Percentiles rank a stretch among this genome's conserved stretches.
phyloP scores from a whole-genome alignment of 2,113 vertebrate species.

The Cettia cetti region DNA sequence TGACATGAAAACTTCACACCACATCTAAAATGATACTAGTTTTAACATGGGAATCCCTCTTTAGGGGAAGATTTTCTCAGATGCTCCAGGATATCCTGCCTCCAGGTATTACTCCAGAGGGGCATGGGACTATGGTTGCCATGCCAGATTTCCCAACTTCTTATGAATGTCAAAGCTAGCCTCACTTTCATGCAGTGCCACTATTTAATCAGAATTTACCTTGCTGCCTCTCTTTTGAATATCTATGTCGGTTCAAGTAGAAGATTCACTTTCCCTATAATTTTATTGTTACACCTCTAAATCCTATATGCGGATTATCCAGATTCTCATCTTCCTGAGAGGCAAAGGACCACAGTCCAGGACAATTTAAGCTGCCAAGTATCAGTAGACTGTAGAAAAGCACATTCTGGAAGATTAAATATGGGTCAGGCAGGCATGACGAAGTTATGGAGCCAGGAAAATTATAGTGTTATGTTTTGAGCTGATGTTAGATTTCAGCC shows the following conservation, averaged over 20 bases:
- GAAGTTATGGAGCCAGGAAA: neutral
- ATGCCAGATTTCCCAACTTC: neutral
- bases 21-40: neutral
- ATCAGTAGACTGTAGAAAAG: neutral
- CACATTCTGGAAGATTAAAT: neutral
- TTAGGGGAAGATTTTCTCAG: neutral
- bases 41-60: neutral
- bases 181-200: neutral
- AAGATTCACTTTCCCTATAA: neutral
- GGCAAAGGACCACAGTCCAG: neutral
- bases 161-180: neutral
- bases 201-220: neutral
- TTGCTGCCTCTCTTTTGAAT: neutral
- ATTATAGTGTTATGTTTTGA: neutral
- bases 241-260: neutral
- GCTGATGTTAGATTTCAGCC: neutral
- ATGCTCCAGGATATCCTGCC: neutral
- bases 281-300: neutral
- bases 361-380: neutral
- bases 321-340: neutral
- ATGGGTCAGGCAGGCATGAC: neutral
- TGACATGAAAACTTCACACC: rapidly evolving
- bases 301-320: neutral
- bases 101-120: neutral
- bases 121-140: neutral